These are phyloP conservation scores for Chaetops frenatus DNA, from an alignment of 2,113 vertebrate species.

Conservation along the genomic window DNA sequence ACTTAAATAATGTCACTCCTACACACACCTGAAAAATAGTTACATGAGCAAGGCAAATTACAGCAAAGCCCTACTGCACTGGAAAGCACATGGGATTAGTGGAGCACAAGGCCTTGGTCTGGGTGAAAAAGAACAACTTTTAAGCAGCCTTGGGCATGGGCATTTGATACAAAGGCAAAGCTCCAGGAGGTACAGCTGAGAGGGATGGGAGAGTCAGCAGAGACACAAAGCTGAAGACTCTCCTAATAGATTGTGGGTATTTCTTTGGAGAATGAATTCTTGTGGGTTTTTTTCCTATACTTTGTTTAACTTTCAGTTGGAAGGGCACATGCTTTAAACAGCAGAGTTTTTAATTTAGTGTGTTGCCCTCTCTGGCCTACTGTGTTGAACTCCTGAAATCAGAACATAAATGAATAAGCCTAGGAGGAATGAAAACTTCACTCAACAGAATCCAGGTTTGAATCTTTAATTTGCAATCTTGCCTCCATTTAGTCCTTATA, in stretches of 20 bases:
- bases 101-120: not conserved
- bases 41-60: not conserved
- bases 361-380: not conserved
- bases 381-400: not conserved
- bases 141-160: not conserved
- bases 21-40: not conserved
- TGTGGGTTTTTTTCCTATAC: not conserved
- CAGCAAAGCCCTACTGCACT: not conserved
- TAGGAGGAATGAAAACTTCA: not conserved
- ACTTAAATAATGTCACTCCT: constrained; percentile 37
- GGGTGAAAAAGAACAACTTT: not conserved
- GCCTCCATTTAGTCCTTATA: not conserved
- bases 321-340: not conserved
- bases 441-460: not conserved
- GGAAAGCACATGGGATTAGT: not conserved
- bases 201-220: not conserved
- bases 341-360: not conserved
- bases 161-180: not conserved
- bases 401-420: not conserved
- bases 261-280: not conserved
- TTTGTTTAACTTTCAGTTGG: not conserved
- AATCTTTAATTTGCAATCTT: not conserved
- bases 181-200: not conserved
- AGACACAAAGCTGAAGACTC: not conserved
- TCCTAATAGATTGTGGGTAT: not conserved